Evolutionary conservation across 2,797 vertebrate genomes (phyloP).

Genomic region (Zalophus californianus): DNA sequence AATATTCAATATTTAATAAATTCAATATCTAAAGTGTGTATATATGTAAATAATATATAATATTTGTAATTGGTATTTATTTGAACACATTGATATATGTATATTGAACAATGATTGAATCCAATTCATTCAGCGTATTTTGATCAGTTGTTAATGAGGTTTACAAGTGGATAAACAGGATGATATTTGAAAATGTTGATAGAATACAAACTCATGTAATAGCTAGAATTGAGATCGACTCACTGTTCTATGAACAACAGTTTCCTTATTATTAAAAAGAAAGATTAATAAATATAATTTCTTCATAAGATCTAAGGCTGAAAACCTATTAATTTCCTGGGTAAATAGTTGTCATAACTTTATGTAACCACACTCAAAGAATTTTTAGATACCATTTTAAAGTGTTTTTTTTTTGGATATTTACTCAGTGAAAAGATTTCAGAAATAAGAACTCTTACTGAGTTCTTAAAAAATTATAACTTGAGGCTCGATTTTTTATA

Average conservation of each 20-base stretch:
- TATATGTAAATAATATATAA: not conserved
- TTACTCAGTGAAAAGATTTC: not conserved
- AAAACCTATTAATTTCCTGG: not conserved
- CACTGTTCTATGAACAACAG: not conserved
- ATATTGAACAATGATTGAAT: not conserved
- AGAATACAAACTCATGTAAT: not conserved
- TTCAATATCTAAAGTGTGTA: not conserved
- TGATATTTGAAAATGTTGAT: not conserved
- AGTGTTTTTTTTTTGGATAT: not conserved
- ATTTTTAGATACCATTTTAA: not conserved
- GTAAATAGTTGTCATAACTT: not conserved
- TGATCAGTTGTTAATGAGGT: not conserved
- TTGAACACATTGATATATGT: not conserved
- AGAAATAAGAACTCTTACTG: not conserved
- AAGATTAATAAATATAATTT: not conserved
- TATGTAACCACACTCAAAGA: not conserved
- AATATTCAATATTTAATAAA: no score
- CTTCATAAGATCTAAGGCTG: not conserved
- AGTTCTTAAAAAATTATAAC: not conserved
- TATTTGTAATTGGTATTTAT: not conserved
- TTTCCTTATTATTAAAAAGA: not conserved
- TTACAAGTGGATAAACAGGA: not conserved
- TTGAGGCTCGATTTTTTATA: not conserved
- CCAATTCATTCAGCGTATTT: not conserved
- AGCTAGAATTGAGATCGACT: not conserved